Evolutionary conservation across 1,140 invertebrate genomes (phyloP).

Genomic region (Cataglyphis hispanica): DNA sequence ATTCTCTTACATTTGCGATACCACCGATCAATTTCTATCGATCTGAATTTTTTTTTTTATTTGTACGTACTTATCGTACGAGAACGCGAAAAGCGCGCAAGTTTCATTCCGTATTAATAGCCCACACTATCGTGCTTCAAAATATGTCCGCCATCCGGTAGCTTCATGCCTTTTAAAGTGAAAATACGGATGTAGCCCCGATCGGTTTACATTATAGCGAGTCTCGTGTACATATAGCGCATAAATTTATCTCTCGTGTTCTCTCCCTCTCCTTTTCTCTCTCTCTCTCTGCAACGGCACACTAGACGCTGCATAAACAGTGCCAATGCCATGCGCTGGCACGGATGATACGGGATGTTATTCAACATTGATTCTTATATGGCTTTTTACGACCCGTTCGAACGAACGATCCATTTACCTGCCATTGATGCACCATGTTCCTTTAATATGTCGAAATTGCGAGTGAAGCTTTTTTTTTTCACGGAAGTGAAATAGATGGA

Average conservation of each 20-base stretch:
- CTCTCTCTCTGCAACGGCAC: not conserved
- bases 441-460: slow-evolving; percentile 43
- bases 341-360: slow-evolving; percentile 37
- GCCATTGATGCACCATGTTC: not conserved
- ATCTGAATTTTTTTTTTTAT: not conserved
- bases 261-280: not conserved
- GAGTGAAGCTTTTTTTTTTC: slow-evolving; percentile 13
- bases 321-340: not conserved
- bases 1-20: not conserved
- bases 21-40: slow-evolving; percentile 19
- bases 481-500: not conserved
- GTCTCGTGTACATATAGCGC: slow-evolving; percentile 44
- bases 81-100: not conserved
- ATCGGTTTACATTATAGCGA: slow-evolving; percentile 70
- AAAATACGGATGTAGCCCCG: slow-evolving; percentile 65
- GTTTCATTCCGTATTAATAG: slow-evolving; percentile 67
- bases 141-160: slow-evolving; percentile 20
- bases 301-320: slow-evolving; percentile 60
- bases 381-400: slow-evolving; percentile 31
- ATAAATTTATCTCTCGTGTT: slow-evolving; percentile 58
- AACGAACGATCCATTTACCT: slow-evolving; percentile 29
- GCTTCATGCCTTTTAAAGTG: slow-evolving; percentile 66
- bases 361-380: slow-evolving; percentile 53
- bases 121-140: slow-evolving; percentile 41
- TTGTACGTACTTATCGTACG: slow-evolving; percentile 3